Conservation (phyloP, 2,113 vertebrate species). For the Vidua chalybeata region DNA sequence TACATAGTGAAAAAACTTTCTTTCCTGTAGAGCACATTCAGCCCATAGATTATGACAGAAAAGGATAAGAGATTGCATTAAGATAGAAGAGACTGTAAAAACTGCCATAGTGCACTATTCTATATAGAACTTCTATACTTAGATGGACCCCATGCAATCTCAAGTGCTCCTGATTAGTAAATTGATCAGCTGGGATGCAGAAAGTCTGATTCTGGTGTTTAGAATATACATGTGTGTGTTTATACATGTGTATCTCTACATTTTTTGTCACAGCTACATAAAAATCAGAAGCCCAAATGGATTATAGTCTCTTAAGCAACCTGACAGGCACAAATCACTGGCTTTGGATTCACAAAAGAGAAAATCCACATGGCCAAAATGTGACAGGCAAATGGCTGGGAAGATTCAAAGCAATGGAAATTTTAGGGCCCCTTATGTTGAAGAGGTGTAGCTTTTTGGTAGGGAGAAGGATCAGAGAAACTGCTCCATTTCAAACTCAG, state of each 20-base stretch:
- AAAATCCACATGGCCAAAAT: background rate
- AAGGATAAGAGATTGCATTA: background rate
- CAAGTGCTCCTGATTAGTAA: background rate
- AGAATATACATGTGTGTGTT: background rate
- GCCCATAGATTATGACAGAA: background rate
- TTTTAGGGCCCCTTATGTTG: background rate
- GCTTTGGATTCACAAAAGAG: background rate
- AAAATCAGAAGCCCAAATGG: background rate
- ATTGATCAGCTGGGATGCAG: background rate
- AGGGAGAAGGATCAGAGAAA: background rate
- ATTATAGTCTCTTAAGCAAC: background rate
- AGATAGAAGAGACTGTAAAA: background rate
- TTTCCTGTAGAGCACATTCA: background rate
- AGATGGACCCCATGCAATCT: background rate
- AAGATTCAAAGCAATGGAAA: background rate
- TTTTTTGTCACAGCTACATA: background rate
- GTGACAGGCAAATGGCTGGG: background rate
- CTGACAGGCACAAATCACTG: background rate
- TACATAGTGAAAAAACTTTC: background rate
- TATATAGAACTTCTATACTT: background rate
- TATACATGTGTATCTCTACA: background rate
- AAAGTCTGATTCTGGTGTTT: background rate
- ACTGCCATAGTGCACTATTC: accelerated
- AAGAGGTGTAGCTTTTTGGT: background rate
- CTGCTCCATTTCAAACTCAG: background rate